Evolutionary conservation across 2,113 vertebrate species (phyloP), one percentile per base, ranked within the genome.

Genomic region (Paradisaea rubra): DNA sequence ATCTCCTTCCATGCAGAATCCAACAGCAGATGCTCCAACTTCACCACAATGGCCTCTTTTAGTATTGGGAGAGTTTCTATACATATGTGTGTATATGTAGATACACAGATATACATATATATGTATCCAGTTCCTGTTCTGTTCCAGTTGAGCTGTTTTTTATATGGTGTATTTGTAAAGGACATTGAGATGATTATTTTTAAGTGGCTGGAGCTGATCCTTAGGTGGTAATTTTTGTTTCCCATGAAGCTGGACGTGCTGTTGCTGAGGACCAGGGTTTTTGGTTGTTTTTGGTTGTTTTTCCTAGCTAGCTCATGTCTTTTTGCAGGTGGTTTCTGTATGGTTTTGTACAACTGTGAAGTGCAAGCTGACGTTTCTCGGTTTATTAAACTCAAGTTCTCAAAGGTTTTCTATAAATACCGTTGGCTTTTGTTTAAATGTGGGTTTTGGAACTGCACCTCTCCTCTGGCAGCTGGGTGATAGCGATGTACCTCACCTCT

Each of bases 21-120:
- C 60, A 92, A 91, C 61, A 66, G 95, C 95, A 96, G 90, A 95
- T 80, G 92, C 92, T 84, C 66, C 80, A 86, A 94, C 97, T 96
- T 98, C 98, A 98, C 98, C 98, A 97, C 98, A 97, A 98, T 98
- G 98, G 98, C 98, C 98, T 99, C 92, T 97, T 98, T 96, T 96
- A 97, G 97, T 97, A 97, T 91, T 45, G 81, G 91, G 95, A 79
- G 64, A 88, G 95, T 95, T 89, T 50, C 95, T 96, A 70, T 84
- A 81, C 80, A 49, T 90, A 54, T 37, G 86, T 96, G 93, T 95
- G 95, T 95, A 89, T 96, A 85, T 96, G 93, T 96, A 94, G 80
- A 96, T 96, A 93, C 63, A 70, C 92, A 86, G 41, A 70, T 94
- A 93, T 42, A 92, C 95, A 95, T 85, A 94, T 24, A 94, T 94